Evolutionary conservation across 2,888 invertebrate genomes (phyloP).

Genomic region (Tricholauxania praeusta): DNA sequence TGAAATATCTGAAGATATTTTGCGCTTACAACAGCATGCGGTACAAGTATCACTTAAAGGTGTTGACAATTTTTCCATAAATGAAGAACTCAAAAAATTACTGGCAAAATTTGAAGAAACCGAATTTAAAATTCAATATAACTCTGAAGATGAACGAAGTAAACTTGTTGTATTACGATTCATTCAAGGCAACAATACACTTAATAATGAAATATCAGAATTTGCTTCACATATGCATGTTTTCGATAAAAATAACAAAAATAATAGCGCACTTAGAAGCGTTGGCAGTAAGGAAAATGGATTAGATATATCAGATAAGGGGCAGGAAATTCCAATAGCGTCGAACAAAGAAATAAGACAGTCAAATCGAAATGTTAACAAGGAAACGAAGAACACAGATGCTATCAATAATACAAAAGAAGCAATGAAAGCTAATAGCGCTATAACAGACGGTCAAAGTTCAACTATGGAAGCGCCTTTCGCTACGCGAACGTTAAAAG

Average conservation of each 20-base stretch:
- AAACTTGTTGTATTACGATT: constrained; percentile 1
- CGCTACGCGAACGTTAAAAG: constrained; percentile 30
- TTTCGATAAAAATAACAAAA: not conserved
- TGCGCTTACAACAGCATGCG: constrained; percentile 43
- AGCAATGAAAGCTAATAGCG: too few relatives aligned
- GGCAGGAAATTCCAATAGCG: not conserved
- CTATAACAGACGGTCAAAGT: too few relatives aligned
- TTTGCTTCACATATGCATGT: constrained; percentile 16
- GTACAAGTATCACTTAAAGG: constrained; percentile 30
- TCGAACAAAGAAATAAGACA: not conserved
- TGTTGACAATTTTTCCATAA: constrained; percentile 35
- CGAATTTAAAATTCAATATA: constrained; percentile 39
- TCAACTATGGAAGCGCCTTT: constrained; percentile 35
- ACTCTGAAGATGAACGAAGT: constrained; percentile 14
- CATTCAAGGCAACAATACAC: constrained; percentile 24
- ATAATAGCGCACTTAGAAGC: not conserved
- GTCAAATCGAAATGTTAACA: too few relatives aligned
- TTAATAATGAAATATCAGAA: constrained; percentile 43
- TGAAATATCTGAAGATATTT: constrained; percentile 43
- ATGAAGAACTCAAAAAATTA: constrained; percentile 35
- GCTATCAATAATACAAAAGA: too few relatives aligned
- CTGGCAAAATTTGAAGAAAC: constrained; percentile 44
- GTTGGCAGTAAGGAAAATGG: not conserved
- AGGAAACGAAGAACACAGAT: too few relatives aligned
- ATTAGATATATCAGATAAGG: too few relatives aligned